Percentiles rank a stretch among this genome's conserved stretches.
These are phyloP conservation scores for Vanessa cardui DNA, from an alignment of 2,888 invertebrate genomes.

Conservation along the genomic window DNA sequence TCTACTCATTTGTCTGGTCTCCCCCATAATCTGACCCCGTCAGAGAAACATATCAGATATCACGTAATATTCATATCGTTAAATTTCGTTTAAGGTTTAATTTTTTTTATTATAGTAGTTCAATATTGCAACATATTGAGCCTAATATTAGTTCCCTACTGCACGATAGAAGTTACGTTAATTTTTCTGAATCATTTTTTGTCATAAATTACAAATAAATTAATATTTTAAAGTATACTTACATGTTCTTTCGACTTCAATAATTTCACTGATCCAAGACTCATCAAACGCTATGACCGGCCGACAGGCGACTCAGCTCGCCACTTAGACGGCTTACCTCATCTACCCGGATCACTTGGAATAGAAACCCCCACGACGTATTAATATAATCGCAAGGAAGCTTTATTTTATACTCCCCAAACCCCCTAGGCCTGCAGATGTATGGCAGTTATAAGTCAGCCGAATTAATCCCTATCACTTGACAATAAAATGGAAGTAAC, in stretches of 20 bases:
- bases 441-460: conserved; percentile 82
- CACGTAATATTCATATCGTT: conserved; percentile 75
- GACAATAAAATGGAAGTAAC: conserved; percentile 79
- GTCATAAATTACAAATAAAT: conserved; percentile 4
- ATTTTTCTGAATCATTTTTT: too few species aligned
- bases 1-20: conserved; percentile 74
- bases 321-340: conserved; percentile 71
- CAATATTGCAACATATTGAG: too few species aligned
- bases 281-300: conserved; percentile 40
- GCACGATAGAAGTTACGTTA: too few species aligned
- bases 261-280: conserved; percentile 21
- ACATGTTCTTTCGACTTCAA: conserved; percentile 13
- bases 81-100: conserved; percentile 42
- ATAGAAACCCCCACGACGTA: conserved; percentile 62
- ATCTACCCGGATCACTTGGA: conserved; percentile 69
- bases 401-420: conserved; percentile 77
- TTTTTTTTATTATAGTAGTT: too few species aligned
- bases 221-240: conserved; percentile 7
- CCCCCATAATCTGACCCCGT: conserved; percentile 60
- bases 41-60: conserved; percentile 78
- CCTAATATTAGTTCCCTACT: too few species aligned
- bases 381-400: conserved; percentile 79
- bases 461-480: conserved; percentile 81
- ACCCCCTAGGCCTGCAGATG: conserved; percentile 71
- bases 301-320: conserved; percentile 41